Percentiles rank a stretch among this genome's conserved stretches.
phyloP scores from a whole-genome alignment of 2,113 vertebrate species.

The Nycticorax nycticorax region DNA sequence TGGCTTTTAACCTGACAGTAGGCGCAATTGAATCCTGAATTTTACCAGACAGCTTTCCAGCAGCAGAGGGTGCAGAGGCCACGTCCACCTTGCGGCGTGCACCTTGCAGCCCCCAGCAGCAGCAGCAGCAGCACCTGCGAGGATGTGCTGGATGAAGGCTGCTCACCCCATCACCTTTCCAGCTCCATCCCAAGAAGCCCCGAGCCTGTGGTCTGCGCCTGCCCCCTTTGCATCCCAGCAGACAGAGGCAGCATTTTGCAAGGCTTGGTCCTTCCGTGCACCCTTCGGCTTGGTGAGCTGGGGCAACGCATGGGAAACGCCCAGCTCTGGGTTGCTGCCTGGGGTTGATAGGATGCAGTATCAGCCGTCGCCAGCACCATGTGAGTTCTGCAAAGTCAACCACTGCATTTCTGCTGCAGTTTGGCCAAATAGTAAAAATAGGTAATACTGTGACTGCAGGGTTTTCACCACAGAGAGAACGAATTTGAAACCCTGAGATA shows the following conservation, averaged over 20 bases:
- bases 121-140: neutral
- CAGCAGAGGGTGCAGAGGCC: neutral
- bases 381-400: neutral
- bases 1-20: neutral
- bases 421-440: neutral
- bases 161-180: neutral
- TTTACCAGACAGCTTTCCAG: neutral
- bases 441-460: neutral
- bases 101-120: neutral
- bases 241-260: neutral
- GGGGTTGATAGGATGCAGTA: neutral
- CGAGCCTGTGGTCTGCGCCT: rapidly evolving
- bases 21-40: neutral
- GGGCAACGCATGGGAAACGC: rapidly evolving
- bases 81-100: rapidly evolving
- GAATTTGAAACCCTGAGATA: neutral
- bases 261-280: neutral
- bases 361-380: neutral
- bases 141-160: rapidly evolving
- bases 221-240: too few relatives aligned
- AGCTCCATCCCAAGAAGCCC: neutral
- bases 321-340: neutral
- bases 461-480: neutral
- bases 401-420: neutral
- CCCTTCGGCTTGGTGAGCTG: neutral